Base-by-base conservation (phyloP, 2,888 invertebrate genomes). In the Orchesellides sinensis region DNA sequence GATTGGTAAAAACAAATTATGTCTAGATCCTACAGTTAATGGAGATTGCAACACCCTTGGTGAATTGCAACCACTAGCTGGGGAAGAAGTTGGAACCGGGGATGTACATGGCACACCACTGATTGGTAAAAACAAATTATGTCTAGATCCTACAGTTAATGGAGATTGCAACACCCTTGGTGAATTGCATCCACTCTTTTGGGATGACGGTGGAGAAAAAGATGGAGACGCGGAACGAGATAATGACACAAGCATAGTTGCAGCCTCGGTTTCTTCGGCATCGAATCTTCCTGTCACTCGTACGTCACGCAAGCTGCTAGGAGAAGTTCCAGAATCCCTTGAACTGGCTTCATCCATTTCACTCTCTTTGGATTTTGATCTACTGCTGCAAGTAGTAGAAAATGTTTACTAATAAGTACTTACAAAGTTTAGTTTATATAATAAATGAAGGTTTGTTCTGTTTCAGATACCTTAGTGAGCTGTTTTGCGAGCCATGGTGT, bases 211-310 rank as follows among this genome's bases (percentile, higher is more conserved):
- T 93, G 52, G 96, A 95, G 89, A 96, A 96, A 45, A 96, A 96
- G 84, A 84, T 63, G 97, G 97, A 66, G 97, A 97, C 70, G 96
- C 96, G 49, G 98, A 97, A 83, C 97, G 93, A 17, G 98, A 97
- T 90, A 88, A 69, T 66, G 88, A 86, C 95, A 96, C 96, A 84
- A 98, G 92, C 96, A 98, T 97, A 90, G 96, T 98, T 63, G 98
- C 98, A 83, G 97, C 98, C 91, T 98, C 98, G 0, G 96, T 97
- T 91, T 98, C 98, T 89, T 98, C 97, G 88, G 95, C 96, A 91
- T 97, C 97, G 90, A 96, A 96, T 78, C 95, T 92, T 2, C 96
- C 95, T 45, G 96, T 78, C 3, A 87, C 85, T 10, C 87, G 74
- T 6, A 87, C 85, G 49, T 85, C 86, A 29, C 86, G 70, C 21